These are phyloP conservation scores for Callimorpha dominula DNA, from an alignment of 2,888 invertebrate species.

Conservation along the genomic window DNA sequence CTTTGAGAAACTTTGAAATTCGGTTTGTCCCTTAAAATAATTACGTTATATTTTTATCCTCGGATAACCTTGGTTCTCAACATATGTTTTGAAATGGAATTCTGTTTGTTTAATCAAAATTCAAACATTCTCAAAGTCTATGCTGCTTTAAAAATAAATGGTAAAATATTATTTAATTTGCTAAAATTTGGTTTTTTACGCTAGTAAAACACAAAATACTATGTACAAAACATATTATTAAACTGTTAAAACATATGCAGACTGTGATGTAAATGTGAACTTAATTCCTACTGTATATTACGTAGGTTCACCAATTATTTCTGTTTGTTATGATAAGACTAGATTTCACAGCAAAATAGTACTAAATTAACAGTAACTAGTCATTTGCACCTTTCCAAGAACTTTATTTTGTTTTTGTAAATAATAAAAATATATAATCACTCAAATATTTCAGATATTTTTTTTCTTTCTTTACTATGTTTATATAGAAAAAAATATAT, in stretches of 20 bases:
- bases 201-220: background rate
- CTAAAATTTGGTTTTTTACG: background rate
- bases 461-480: background rate
- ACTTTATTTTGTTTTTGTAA: background rate
- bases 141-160: background rate
- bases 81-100: background rate
- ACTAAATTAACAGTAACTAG: conserved; percentile 8
- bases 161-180: background rate
- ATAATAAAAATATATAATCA: conserved; percentile 3
- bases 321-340: background rate
- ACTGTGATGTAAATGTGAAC: background rate
- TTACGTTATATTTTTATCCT: background rate
- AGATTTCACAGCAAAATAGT: conserved; percentile 2
- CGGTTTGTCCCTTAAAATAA: conserved; percentile 12
- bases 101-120: background rate
- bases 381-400: background rate
- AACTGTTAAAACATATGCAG: background rate
- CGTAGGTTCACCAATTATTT: background rate
- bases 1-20: conserved; percentile 13
- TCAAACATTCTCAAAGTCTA: background rate
- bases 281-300: background rate
- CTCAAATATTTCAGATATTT: background rate
- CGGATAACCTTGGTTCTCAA: background rate
- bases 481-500: background rate
- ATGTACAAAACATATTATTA: background rate